A percentile compares a stretch with the other conserved stretches of the same genome.
Evolutionary conservation across 92 coral and sea anemone species (phyloP).

Genomic region (Porites rus): DNA sequence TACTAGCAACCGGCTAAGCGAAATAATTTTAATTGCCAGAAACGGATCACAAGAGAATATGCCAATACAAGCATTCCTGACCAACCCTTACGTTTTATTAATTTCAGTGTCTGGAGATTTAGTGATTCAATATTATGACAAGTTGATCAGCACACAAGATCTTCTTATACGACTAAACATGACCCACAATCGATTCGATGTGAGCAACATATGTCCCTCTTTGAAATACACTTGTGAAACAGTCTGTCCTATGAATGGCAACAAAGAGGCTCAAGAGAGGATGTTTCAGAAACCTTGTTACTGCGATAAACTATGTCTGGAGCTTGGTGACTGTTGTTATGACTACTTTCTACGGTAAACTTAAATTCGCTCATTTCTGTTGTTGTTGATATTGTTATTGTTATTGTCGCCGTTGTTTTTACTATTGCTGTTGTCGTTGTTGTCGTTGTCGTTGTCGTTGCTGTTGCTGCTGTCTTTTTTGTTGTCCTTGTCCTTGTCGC

Average conservation of each 20-base stretch:
- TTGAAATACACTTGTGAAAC: background rate
- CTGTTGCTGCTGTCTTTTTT: too few species aligned
- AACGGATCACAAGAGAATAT: too few species aligned
- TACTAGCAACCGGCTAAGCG: too few species aligned
- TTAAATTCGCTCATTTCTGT: background rate
- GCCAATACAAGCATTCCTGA: too few species aligned
- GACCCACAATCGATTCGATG: background rate
- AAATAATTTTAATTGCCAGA: too few species aligned
- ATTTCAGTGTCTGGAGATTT: background rate
- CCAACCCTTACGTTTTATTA: background rate
- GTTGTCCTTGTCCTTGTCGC: too few species aligned
- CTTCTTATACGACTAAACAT: slow-evolving; percentile 6
- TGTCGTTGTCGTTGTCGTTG: too few species aligned
- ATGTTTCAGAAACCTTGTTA: background rate
- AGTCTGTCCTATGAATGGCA: background rate
- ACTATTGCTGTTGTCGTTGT: too few species aligned
- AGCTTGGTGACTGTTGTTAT: slow-evolving; percentile 41
- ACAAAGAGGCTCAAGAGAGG: background rate
- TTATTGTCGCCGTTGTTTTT: background rate
- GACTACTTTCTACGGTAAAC: slow-evolving; percentile 36
- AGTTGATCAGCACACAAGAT: background rate
- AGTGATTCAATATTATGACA: slow-evolving; percentile 17
- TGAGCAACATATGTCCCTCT: slow-evolving; percentile 14
- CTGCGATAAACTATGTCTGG: slow-evolving; percentile 26
- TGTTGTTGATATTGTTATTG: background rate